A percentile compares a stretch with the other conserved stretches of the same genome.
Evolutionary conservation across 1,140 invertebrate species (phyloP).

Genomic region (Aphelenchoides fujianensis): DNA sequence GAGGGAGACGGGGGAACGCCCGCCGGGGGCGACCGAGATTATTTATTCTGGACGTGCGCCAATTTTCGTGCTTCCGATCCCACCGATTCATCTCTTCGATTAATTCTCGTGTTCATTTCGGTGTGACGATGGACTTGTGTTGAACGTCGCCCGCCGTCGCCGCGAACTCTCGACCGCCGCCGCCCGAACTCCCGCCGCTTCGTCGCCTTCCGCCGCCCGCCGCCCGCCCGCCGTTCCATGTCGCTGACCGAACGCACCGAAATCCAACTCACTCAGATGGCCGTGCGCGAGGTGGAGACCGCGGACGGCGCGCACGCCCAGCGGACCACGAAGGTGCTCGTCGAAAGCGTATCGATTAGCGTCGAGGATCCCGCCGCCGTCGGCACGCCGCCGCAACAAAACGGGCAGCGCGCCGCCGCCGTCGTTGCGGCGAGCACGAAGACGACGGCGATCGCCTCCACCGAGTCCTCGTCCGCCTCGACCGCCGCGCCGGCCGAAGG

Average conservation of each 20-base stretch:
- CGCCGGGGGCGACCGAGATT: too few relatives aligned
- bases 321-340: background rate
- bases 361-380: background rate
- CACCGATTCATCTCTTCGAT: too few relatives aligned
- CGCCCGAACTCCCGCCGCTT: background rate
- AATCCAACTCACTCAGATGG: conserved; percentile 6
- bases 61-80: background rate
- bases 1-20: too few relatives aligned
- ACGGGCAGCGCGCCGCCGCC: background rate
- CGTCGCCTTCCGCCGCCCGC: too few relatives aligned
- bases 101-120: background rate
- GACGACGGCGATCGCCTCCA: too few relatives aligned
- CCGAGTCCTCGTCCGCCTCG: too few relatives aligned
- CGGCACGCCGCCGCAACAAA: too few relatives aligned
- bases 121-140: background rate
- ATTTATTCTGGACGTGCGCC: background rate
- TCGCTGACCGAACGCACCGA: background rate
- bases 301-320: background rate
- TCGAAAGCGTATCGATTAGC: conserved; percentile 6
- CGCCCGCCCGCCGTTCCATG: too few relatives aligned
- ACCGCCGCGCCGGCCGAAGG: background rate
- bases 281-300: conserved; percentile 7
- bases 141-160: too few relatives aligned
- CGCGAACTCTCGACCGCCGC: too few relatives aligned
- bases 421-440: too few relatives aligned